Conservation (phyloP, 2,797 vertebrate species). For the Kryptolebias ocellatus region DNA sequence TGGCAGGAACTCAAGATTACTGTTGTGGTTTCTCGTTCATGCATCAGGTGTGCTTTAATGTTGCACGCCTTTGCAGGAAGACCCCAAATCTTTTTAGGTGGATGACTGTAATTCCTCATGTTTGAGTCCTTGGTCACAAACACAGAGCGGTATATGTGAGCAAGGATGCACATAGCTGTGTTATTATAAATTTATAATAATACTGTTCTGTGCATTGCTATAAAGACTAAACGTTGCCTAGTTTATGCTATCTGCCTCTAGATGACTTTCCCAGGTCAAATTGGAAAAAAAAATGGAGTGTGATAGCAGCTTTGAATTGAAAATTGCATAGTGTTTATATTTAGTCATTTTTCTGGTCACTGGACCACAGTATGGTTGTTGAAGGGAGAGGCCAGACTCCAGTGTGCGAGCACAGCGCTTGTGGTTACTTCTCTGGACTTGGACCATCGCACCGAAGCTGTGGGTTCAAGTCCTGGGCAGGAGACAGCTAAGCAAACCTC, state of each 20-base stretch:
- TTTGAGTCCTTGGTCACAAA: not conserved
- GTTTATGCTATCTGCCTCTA: constrained; percentile 17
- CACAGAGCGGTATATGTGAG: constrained; percentile 3
- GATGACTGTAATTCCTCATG: constrained; percentile 11
- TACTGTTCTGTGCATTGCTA: too few species aligned
- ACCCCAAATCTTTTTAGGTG: constrained; percentile 39
- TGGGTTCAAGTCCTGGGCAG: constrained; percentile 77
- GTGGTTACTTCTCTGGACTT: constrained; percentile 73
- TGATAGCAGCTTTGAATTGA: constrained; percentile 71
- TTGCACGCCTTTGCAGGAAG: constrained; percentile 39
- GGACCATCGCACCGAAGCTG: constrained; percentile 69
- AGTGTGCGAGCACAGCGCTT: constrained; percentile 72
- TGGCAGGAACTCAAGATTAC: constrained; percentile 43
- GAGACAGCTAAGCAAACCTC: constrained; percentile 53
- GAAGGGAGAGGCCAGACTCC: constrained; percentile 83
- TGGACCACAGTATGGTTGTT: constrained; percentile 80
- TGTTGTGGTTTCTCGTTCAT: constrained; percentile 57
- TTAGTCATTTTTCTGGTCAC: constrained; percentile 79
- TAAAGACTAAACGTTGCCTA: constrained; percentile 1
- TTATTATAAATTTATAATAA: constrained; percentile 11
- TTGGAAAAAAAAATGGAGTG: constrained; percentile 51
- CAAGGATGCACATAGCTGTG: not conserved
- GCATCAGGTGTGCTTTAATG: constrained; percentile 58
- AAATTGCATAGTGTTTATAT: constrained; percentile 83
- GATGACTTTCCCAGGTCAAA: constrained; percentile 29